Conservation (phyloP, 2,113 vertebrate species). For the Lampris incognitus region DNA sequence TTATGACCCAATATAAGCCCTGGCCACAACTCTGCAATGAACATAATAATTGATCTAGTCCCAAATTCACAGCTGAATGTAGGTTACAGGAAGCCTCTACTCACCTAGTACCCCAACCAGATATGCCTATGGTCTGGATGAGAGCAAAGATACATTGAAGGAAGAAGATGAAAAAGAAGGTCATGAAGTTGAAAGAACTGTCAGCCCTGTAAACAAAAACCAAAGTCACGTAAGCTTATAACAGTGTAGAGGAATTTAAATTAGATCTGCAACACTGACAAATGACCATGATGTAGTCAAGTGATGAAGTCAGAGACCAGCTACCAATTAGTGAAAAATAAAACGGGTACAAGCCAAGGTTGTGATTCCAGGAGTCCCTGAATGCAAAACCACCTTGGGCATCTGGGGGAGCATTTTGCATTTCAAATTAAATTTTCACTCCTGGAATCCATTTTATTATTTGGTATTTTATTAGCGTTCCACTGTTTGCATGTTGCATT, state of each 20-base stretch:
- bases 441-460: too few relatives aligned
- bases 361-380: slow-evolving; percentile 21
- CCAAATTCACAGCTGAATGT: slow-evolving; percentile 2
- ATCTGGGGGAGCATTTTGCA: too few relatives aligned
- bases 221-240: not conserved
- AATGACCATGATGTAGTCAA: not conserved
- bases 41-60: not conserved
- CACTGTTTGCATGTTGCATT: too few relatives aligned
- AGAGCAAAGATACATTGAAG: slow-evolving; percentile 87
- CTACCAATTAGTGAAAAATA: not conserved
- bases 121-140: slow-evolving; percentile 89
- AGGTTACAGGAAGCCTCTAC: slow-evolving; percentile 43
- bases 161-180: slow-evolving; percentile 96
- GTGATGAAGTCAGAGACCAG: not conserved
- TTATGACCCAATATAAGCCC: not conserved
- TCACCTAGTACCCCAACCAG: slow-evolving; percentile 93
- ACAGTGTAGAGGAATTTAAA: too few relatives aligned
- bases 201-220: slow-evolving; percentile 83
- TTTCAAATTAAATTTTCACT: too few relatives aligned
- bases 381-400: not conserved
- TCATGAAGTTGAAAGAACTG: slow-evolving; percentile 98
- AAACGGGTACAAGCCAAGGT: not conserved
- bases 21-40: not conserved
- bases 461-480: too few relatives aligned
- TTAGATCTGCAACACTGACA: not conserved